Base-by-base conservation (phyloP, 2,113 vertebrate genomes). In the Tenrec ecaudatus region DNA sequence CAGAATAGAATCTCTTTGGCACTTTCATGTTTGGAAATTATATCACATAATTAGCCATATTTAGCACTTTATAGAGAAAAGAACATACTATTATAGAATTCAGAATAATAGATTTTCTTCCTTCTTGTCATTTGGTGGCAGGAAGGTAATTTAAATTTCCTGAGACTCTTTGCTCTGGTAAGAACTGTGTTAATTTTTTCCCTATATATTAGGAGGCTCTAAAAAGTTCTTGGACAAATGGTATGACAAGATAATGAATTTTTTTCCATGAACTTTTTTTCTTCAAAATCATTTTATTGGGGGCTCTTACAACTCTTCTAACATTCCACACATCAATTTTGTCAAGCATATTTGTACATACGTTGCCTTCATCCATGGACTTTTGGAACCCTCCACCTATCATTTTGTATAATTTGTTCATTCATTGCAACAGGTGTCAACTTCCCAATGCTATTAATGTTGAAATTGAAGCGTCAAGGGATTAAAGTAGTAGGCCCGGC, bases 1-100 rank as follows among this genome's bases (percentile, higher is more conserved):
- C 29, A 25, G 81, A 90, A 75, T 76, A 64, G 31, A 82, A 78
- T 86, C 22, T 58, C n/a, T 87, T 86, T 71, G 47, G 19, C 47
- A 81, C 62, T 78, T 95, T 71, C 20, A 15, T 95, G 27, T 80
- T 87, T 83, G 60, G 15, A 90, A 94, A 82, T 73, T 82, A 53
- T 92, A 33, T 76, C 85, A 87, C 25, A 53, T 81, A 91, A 91
- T 68, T 92, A 71, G 11, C 5, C 69, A 68, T 90, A 75, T 79
- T 91, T 93, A 58, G 88, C 9, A 7, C 6, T 77, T 85, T 86
- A 86, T 53, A 80, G 82, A 90, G 60, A 79, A 76, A 88, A 80
- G 12, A 82, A 29, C 58, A 69, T 38, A 69, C 36, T 11, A 60
- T 82, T 83, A 69, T 4, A 90, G 25, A 89, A 91, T 33, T 83